Base-by-base conservation (phyloP, 2,113 vertebrate genomes). In the Platysternon megacephalum region DNA sequence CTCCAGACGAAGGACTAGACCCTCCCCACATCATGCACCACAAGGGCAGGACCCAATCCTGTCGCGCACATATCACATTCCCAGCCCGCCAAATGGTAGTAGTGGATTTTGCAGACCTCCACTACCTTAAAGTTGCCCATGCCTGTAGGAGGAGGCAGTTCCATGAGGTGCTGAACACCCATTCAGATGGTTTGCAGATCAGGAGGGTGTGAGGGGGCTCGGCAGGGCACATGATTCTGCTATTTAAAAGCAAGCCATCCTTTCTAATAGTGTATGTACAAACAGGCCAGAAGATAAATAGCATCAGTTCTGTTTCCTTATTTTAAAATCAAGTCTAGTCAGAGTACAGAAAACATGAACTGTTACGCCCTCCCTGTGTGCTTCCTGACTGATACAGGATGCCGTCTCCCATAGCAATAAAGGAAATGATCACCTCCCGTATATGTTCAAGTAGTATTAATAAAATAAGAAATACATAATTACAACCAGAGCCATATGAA, bases 401-500 rank as follows among this genome's bases (percentile, higher is more conserved):
- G 91, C 90, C 86, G 82, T 82, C 96, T 96, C 97, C 94, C 93
- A 88, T 14, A 95, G 90, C 88, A 98, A 92, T 97, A 94, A 97
- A 98, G 97, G 96, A 98, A 98, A 93, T 94, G 5, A 97, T 96
- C 94, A 85, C 56, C 87, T 97, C 84, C 89, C 87, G 93, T 94
- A 95, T 84, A 97, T 68, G n/a, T 97, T 97, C 86, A 94, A 98
- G 93, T 93, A 96, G 94, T 96, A 94, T 97, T 82, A 98, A 91
- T 97, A 97, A 95, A 97, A 96, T 92, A 90, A 97, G 97, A 94
- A 97, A 86, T 97, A 94, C 29, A 85, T 97, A 97, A 97, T 97
- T 97, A 97, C 97, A 98, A 94, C 93, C 93, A 97, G 90, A 96
- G 82, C 86, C 95, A 94, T 88, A 95, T 98, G 97, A 98, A 98